These are phyloP conservation scores for Echinometra lucunter DNA, from an alignment of 53 echinoderm and acorn worm species.

Conservation along the genomic window DNA sequence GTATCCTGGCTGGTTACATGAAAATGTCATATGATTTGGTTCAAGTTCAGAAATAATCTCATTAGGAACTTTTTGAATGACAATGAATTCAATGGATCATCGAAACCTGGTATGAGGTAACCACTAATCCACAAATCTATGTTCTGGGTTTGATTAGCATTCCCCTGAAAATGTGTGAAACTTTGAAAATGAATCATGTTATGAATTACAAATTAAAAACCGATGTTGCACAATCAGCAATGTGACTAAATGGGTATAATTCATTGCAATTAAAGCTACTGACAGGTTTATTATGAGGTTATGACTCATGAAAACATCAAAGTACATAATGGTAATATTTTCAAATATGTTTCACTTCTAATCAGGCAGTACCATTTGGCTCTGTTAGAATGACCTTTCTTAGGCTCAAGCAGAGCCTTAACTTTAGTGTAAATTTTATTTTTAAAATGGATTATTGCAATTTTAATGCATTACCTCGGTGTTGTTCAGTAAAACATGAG, in stretches of 20 bases:
- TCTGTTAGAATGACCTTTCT: too few species aligned
- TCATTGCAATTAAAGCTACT: not conserved
- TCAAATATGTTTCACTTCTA: too few species aligned
- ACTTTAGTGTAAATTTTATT: too few species aligned
- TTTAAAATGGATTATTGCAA: too few species aligned
- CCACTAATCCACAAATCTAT: not conserved
- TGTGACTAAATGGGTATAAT: not conserved
- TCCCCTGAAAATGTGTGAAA: not conserved
- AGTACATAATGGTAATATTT: too few species aligned
- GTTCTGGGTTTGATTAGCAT: not conserved
- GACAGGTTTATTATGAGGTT: too few species aligned
- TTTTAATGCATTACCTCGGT: too few species aligned
- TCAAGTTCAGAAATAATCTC: not conserved
- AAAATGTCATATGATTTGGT: not conserved
- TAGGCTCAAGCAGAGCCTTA: too few species aligned
- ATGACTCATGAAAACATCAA: too few species aligned
- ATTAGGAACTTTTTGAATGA: too few species aligned
- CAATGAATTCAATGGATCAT: not conserved
- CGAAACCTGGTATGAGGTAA: not conserved
- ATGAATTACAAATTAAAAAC: not conserved
- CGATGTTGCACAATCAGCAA: not conserved
- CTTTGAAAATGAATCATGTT: not conserved
- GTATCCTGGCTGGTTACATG: not conserved
- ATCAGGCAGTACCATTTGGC: too few species aligned
- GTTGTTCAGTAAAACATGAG: too few species aligned